These are phyloP conservation scores for Glaucidium brasilianum DNA, from an alignment of 2,113 vertebrate genomes.

Conservation along the genomic window DNA sequence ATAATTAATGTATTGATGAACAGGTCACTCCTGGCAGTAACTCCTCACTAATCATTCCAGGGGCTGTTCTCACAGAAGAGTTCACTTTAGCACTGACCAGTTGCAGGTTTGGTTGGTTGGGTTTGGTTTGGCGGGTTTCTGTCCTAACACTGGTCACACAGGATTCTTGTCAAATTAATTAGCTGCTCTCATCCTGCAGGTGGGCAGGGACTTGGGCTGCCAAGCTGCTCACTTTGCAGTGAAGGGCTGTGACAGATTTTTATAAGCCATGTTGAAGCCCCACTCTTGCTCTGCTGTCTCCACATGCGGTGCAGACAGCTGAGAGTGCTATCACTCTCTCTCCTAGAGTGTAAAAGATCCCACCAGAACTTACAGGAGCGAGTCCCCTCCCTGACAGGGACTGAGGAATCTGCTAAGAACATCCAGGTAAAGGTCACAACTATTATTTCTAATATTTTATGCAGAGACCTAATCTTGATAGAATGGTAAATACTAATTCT, in stretches of 20 bases:
- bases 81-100: not conserved
- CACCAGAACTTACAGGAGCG: not conserved
- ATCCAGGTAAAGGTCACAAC: not conserved
- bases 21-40: not conserved
- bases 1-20: too few relatives aligned
- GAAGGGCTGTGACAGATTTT: not conserved
- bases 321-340: not conserved
- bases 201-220: not conserved
- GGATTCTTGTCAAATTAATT: not conserved
- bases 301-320: rapidly evolving
- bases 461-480: not conserved
- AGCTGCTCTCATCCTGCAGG: not conserved
- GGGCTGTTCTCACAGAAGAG: not conserved
- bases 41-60: not conserved
- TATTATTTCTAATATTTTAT: not conserved
- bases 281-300: not conserved
- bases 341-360: not conserved
- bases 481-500: not conserved
- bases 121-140: not conserved
- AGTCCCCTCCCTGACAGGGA: not conserved
- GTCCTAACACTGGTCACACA: rapidly evolving
- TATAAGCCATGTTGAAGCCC: rapidly evolving
- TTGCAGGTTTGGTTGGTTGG: not conserved
- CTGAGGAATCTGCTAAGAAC: not conserved
- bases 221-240: not conserved